Evolutionary conservation across 2,888 invertebrate genomes (phyloP), one percentile per base, ranked within the genome.

Genomic region (Coleophora deauratella): DNA sequence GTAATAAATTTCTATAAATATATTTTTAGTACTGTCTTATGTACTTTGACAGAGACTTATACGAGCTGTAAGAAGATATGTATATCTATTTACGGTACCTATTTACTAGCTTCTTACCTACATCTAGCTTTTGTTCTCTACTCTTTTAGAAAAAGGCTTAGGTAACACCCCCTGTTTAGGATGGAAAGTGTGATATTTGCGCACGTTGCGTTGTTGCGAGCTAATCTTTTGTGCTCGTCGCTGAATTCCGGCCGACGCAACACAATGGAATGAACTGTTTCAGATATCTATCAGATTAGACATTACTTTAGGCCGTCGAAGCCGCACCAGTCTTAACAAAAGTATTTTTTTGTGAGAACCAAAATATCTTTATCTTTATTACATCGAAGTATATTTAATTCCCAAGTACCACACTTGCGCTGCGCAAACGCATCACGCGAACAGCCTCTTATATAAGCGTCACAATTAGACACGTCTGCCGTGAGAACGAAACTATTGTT

Each of bases 401-500:
- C 45, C 40, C 37, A 45, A 45, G 34, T 42, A 42, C 38, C 47
- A 43, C 44, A 45, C 41, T 45, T 46, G 32, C 12, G 31, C 41
- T 38, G 40, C 45, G 43, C 42, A 41, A 45, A 46, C 41, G 45
- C 47, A 42, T 45, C 46, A 47, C 47, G 51, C 52, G 42, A 41
- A 41, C 44, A 30, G 21, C 32, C 33, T 37, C 42, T 55, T 55
- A 55, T 55, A 52, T 55, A 55, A 55, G 46, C 38, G 40, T 38
- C 39, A 41, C 51, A 44, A 50, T 49, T 51, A 53, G 47, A 49
- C 49, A 46, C 43, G 45, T 42, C 43, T 46, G 44, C 41, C 55
- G 55, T 55, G 55, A 43, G 55, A 55, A 40, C 37, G 30, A 42
- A 37, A 33, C 43, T 38, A 52, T 52, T 52, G 55, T 51, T 48